Base-by-base conservation (phyloP, 35 echinoderm and acorn worm genomes). In the Hemicentrotus pulcherrimus region DNA sequence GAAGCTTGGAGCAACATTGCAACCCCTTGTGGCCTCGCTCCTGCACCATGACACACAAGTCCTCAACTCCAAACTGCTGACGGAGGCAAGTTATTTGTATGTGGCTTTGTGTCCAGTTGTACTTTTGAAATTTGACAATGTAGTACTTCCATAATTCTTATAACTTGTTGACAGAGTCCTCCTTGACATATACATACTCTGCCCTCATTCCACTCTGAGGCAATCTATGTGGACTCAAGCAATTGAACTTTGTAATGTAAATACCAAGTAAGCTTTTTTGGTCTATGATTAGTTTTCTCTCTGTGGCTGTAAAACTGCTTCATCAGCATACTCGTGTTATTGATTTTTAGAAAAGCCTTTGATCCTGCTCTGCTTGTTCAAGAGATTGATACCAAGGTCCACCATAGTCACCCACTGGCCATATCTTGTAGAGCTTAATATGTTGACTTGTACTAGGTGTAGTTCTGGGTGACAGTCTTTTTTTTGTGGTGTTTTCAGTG, bases 221-320 rank as follows among this genome's bases (percentile, higher is more conserved):
- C 65, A n/a, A 78, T 78, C 65, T 78, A 28, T 78, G 65, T 78
- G 28, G 19, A 78, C 65, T 28, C 65, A 78, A 78, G 22, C 65
- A 78, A 78, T 78, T 78, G 65, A 78, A 78, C 65, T 78, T 78
- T 78, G 65, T 30, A n/a, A 78, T 78, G 65, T 78, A 78, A 78
- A 28, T n/a, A 78, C 65, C 65, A 78, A 78, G 24, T n/a, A 22
- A 78, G 65, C 65, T 78, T n/a, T 59, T 78, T 78, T 78, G 65
- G 65, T 55, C 50, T 14, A 13, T 55, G 24, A 24, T 78, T 24
- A 59, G 6, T 70, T n/a, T 78, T 78, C 28, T 7, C 19, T 78
- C 28, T 28, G 7, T 78, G 65, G 65, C 65, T 78, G 65, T 78
- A 28, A 78, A 28, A 78, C 4, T 78, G 65, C 65, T 78, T n/a